Conservation (phyloP, 2,797 vertebrate genomes). For the Siniperca undulata region DNA sequence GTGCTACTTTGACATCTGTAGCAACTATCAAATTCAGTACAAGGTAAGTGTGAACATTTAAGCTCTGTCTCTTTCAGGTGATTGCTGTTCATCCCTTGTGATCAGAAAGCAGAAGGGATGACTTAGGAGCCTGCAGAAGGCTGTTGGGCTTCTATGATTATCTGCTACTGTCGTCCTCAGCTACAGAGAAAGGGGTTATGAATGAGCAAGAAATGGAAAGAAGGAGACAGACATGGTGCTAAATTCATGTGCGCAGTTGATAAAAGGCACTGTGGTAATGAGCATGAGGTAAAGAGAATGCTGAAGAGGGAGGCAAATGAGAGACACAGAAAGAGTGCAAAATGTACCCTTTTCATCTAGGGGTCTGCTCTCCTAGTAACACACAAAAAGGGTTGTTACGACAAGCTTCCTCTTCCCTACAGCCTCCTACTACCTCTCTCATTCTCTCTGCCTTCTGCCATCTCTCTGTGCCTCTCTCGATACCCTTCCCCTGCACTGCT, state of each 20-base stretch:
- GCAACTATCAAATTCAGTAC: slow-evolving; percentile 5
- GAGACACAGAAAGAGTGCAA: slow-evolving; percentile 34
- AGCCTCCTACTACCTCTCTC: slow-evolving; percentile 10
- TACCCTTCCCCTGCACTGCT: slow-evolving; percentile 18
- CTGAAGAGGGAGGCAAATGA: slow-evolving; percentile 53
- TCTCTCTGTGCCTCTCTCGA: background rate
- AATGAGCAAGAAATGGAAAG: slow-evolving; percentile 38
- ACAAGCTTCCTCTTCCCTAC: slow-evolving; percentile 30
- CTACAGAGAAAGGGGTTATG: slow-evolving; percentile 33
- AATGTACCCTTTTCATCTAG: slow-evolving; percentile 58
- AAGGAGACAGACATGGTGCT: slow-evolving; percentile 33
- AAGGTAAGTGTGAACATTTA: slow-evolving; percentile 40
- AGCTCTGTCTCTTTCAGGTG: slow-evolving; percentile 40
- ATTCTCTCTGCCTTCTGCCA: slow-evolving; percentile 1
- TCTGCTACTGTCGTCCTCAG: slow-evolving; percentile 35
- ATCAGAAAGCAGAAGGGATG: slow-evolving; percentile 56
- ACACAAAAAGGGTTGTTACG: slow-evolving; percentile 44
- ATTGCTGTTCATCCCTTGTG: slow-evolving; percentile 50
- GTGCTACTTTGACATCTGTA: background rate
- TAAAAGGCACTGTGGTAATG: slow-evolving; percentile 63
- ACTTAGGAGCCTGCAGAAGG: slow-evolving; percentile 28
- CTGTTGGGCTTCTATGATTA: slow-evolving; percentile 28
- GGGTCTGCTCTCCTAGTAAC: slow-evolving; percentile 44
- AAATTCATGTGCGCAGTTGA: slow-evolving; percentile 54
- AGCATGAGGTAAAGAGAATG: slow-evolving; percentile 56